Conservation (phyloP, 1,140 invertebrate species). For the Drosophila setifemur region DNA sequence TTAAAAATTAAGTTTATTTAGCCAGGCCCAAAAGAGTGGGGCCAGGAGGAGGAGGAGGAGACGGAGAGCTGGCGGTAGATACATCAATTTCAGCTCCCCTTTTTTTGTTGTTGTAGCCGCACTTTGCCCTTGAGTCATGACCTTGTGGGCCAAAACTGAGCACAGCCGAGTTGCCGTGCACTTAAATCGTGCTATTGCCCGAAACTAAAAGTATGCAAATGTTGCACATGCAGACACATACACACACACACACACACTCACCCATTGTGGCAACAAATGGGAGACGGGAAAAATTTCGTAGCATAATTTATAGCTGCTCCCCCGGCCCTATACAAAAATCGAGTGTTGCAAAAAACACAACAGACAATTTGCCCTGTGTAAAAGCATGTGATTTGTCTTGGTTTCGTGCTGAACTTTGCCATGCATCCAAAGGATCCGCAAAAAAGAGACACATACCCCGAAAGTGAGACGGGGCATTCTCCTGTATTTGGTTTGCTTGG, state of each 20-base stretch:
- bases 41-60: not conserved
- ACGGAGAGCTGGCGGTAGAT: not conserved
- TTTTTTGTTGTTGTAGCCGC: not conserved
- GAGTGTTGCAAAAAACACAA: slow-evolving; percentile 35
- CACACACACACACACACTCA: too few species aligned
- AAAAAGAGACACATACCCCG: slow-evolving; percentile 10
- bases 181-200: slow-evolving; percentile 27
- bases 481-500: slow-evolving; percentile 48
- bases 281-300: slow-evolving; percentile 30
- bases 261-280: not conserved
- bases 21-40: slow-evolving; percentile 3
- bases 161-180: not conserved
- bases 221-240: slow-evolving; percentile 46
- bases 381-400: slow-evolving; percentile 79
- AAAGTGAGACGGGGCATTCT: slow-evolving; percentile 11
- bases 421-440: slow-evolving; percentile 11
- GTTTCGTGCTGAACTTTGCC: slow-evolving; percentile 59
- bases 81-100: slow-evolving; percentile 10
- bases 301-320: slow-evolving; percentile 66
- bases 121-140: slow-evolving; percentile 64
- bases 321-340: not conserved
- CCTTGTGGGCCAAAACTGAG: slow-evolving; percentile 50
- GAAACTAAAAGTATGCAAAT: slow-evolving; percentile 69
- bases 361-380: slow-evolving; percentile 79
- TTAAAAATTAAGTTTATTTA: slow-evolving; percentile 71